A percentile compares a stretch with the other conserved stretches of the same genome.
Conservation (phyloP, 2,797 vertebrate genomes). For the Acrossocheilus wenchowensis region DNA sequence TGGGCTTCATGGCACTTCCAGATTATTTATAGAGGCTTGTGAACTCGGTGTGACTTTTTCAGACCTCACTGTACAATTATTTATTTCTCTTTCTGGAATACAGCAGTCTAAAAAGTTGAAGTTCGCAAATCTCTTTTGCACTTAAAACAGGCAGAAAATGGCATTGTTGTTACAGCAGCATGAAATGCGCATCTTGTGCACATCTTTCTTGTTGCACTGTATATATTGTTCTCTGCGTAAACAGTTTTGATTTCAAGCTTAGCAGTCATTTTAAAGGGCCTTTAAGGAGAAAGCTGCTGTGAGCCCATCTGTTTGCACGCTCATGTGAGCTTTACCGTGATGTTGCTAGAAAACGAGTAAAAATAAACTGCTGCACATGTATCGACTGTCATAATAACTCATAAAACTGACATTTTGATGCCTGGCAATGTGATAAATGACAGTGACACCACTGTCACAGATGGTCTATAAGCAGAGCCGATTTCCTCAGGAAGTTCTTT, state of each 20-base stretch:
- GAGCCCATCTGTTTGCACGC: not conserved
- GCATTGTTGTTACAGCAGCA: not conserved
- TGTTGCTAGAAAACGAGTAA: not conserved
- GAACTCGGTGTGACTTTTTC: constrained; percentile 23
- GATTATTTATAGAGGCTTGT: constrained; percentile 35
- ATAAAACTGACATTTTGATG: constrained; percentile 2
- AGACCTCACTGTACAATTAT: not conserved
- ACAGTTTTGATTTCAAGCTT: not conserved
- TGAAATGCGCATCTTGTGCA: not conserved
- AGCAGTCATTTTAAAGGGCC: not conserved
- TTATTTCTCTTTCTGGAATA: constrained; percentile 1
- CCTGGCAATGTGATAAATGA: constrained; percentile 23
- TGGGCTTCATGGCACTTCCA: constrained; percentile 15
- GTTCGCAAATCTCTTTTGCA: not conserved
- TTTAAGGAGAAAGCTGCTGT: not conserved
- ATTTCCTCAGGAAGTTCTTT: constrained; percentile 9
- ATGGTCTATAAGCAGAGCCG: not conserved
- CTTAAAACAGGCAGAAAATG: not conserved
- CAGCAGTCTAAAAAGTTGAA: not conserved
- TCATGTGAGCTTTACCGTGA: not conserved
- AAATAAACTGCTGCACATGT: not conserved
- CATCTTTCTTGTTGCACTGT: not conserved
- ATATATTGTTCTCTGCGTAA: not conserved
- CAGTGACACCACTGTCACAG: constrained; percentile 4
- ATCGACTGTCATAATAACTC: constrained; percentile 25